Conservation (phyloP, 2,797 vertebrate species). For the Ptychobarbus kaznakovi region DNA sequence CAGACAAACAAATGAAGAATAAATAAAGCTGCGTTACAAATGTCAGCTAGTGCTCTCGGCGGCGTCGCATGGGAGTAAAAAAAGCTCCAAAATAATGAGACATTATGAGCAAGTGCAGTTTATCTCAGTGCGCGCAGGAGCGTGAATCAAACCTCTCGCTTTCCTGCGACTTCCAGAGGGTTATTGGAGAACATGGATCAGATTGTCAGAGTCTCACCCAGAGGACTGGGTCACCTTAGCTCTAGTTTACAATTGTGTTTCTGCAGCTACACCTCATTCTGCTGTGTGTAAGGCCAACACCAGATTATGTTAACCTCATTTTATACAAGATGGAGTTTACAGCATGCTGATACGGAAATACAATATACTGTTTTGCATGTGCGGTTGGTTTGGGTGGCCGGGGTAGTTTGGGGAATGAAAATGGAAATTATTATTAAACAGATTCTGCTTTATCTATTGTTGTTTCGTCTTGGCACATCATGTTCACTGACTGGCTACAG, state of each 20-base stretch:
- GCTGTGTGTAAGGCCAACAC: not conserved
- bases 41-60: conserved; percentile 39
- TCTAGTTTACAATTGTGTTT: conserved; percentile 35
- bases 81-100: conserved; percentile 57
- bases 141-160: conserved; percentile 40
- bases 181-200: conserved; percentile 63
- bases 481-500: not conserved
- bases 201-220: conserved; percentile 53
- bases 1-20: conserved; percentile 53
- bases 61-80: conserved; percentile 42
- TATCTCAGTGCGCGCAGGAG: conserved; percentile 28
- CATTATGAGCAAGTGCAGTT: conserved; percentile 45
- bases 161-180: conserved; percentile 33
- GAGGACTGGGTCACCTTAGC: conserved; percentile 45
- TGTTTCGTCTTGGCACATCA: not conserved
- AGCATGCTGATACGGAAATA: not conserved
- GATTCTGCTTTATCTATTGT: conserved; percentile 12
- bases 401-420: conserved; percentile 20
- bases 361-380: not conserved
- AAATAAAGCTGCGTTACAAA: conserved; percentile 55
- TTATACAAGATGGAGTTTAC: conserved; percentile 27
- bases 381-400: conserved; percentile 7
- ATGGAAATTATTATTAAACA: not conserved
- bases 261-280: not conserved
- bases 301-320: conserved; percentile 38